Percentiles rank a stretch among this genome's conserved stretches.
These are phyloP conservation scores for Addax nasomaculatus DNA, from an alignment of 2,113 vertebrate genomes.

Conservation along the genomic window DNA sequence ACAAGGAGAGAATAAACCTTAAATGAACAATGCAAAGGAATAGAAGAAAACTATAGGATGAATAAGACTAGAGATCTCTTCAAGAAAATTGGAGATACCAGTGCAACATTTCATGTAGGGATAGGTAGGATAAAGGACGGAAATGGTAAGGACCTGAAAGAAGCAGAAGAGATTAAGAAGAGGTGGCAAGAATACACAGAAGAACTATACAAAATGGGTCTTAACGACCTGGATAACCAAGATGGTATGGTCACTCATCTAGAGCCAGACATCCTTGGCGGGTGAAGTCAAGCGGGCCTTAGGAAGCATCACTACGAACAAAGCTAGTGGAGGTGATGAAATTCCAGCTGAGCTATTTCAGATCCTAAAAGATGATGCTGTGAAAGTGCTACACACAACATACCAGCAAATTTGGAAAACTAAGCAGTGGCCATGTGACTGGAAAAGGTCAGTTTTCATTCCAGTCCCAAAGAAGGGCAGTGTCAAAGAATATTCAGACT, in stretches of 20 bases:
- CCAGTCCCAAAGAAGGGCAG: background rate
- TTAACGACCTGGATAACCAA: background rate
- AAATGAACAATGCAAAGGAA: background rate
- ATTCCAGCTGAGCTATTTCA: background rate
- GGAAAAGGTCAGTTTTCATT: background rate
- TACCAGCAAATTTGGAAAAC: background rate
- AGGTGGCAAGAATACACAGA: background rate
- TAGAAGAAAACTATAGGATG: background rate
- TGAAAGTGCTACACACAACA: background rate
- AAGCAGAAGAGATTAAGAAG: background rate
- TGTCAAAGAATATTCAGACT: background rate
- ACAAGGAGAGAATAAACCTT: background rate
- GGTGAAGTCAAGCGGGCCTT: background rate
- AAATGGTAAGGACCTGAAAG: background rate
- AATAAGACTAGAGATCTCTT: background rate
- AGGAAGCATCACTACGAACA: background rate
- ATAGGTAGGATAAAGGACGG: background rate
- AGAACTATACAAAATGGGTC: background rate
- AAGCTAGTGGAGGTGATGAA: background rate
- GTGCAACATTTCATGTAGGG: background rate
- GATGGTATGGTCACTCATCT: background rate
- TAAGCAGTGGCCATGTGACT: background rate
- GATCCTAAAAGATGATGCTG: background rate
- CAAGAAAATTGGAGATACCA: background rate
- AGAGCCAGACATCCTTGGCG: background rate